Evolutionary conservation across 2,888 invertebrate genomes (phyloP), one percentile per base, ranked within the genome.

Genomic region (Chromoteleia sp.): DNA sequence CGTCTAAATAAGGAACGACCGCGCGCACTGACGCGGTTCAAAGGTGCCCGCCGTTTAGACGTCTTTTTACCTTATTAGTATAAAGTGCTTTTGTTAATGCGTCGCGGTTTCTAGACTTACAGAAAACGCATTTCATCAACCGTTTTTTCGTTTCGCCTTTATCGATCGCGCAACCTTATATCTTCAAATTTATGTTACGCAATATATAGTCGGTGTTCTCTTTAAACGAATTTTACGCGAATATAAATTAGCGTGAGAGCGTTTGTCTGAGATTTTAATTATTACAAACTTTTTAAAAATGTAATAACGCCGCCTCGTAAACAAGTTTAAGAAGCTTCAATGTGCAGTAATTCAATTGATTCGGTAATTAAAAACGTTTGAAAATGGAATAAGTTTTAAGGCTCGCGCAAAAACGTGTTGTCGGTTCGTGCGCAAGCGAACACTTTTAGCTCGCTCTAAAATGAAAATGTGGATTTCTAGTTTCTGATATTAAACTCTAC

Each of bases 101-200:
- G 25, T n/a, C 45, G 45, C n/a, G 6, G 36, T n/a, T 2, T 36
- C 10, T 25, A 25, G 3, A 25, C 25, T 6, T 2, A 25, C 25
- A 10, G 10, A 33, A 33, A 33, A 33, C n/a, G 7, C 10, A 8
- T 33, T 6, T 10, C n/a, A 33, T 29, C 29, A 29, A 29, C 6
- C 33, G 7, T 33, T 33, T 33, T 33, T 33, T 10, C 7, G 36
- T 36, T 10, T 36, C 10, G 1, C 36, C 3, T 3, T n/a, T 36
- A 36, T 36, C n/a, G 36, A 36, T 36, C 36, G 36, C 36, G n/a
- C 36, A 2, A 3, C 2, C n/a, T 19, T 48, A n/a, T 8, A 48
- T 21, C 48, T 21, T 52, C 25, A 52, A 52, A 52, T 52, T 52
- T 52, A 52, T 29, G 15, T 14, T 10, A 14, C 15, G 52, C 52